Evolutionary conservation across 2,888 invertebrate species (phyloP).

Genomic region (Cosmopolites sordidus): DNA sequence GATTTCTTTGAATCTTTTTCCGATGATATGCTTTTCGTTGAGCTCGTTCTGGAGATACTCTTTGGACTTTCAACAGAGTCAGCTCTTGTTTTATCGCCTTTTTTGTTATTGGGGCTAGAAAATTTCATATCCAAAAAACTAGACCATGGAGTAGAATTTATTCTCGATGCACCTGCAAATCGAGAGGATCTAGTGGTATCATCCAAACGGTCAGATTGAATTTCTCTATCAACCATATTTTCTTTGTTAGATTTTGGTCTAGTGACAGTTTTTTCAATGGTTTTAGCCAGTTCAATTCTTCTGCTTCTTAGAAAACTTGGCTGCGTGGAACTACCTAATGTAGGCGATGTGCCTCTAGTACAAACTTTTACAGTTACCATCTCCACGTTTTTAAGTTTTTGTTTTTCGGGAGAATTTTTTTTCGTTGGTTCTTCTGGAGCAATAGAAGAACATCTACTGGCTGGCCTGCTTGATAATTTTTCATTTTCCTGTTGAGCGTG

Average conservation of each 20-base stretch:
- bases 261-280: slow-evolving; percentile 65
- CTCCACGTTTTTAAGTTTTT: slow-evolving; percentile 34
- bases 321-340: slow-evolving; percentile 55
- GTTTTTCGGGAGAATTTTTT: slow-evolving; percentile 27
- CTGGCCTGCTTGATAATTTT: slow-evolving; percentile 36
- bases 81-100: slow-evolving; percentile 24
- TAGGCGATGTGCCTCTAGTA: slow-evolving; percentile 75
- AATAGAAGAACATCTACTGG: slow-evolving; percentile 42
- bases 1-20: slow-evolving; percentile 35
- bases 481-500: slow-evolving; percentile 42
- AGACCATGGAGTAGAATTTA: slow-evolving; percentile 59
- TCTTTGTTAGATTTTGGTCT: slow-evolving; percentile 54
- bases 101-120: slow-evolving; percentile 43
- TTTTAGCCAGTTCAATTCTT: slow-evolving; percentile 69
- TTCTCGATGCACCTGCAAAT: slow-evolving; percentile 57
- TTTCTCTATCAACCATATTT: slow-evolving; percentile 63
- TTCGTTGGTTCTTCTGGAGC: slow-evolving; percentile 34
- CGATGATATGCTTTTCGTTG: slow-evolving; percentile 47
- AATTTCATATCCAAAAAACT: slow-evolving; percentile 56
- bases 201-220: slow-evolving; percentile 69
- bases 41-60: slow-evolving; percentile 47
- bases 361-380: slow-evolving; percentile 59
- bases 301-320: slow-evolving; percentile 59
- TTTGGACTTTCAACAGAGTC: slow-evolving; percentile 44
- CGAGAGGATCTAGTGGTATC: slow-evolving; percentile 64